Percentiles rank a stretch among this genome's conserved stretches.
phyloP scores from a whole-genome alignment of 2,797 vertebrate species.

The Parauchenoglanis ngamensis region DNA sequence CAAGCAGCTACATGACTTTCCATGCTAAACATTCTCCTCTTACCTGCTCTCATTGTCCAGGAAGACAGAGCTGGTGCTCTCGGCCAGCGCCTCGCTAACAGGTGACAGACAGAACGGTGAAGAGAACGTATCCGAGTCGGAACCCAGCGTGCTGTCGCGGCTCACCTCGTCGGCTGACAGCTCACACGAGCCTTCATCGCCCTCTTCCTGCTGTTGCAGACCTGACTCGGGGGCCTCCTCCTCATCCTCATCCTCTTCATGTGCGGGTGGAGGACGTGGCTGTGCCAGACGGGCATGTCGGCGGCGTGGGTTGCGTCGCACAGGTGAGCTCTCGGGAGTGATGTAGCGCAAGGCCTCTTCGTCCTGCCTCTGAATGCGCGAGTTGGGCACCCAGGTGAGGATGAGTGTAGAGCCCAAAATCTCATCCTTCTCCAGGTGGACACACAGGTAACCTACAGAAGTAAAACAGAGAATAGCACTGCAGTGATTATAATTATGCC shows the following conservation, averaged over 20 bases:
- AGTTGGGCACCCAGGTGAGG: slow-evolving; percentile 96
- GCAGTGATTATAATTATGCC: not conserved
- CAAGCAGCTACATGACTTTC: not conserved
- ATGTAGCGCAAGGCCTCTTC: slow-evolving; percentile 94
- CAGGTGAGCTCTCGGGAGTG: slow-evolving; percentile 93
- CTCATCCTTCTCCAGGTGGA: slow-evolving; percentile 96
- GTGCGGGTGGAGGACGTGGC: slow-evolving; percentile 68
- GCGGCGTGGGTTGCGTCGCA: slow-evolving; percentile 81
- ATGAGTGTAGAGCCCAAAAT: slow-evolving; percentile 89
- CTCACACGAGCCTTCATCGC: slow-evolving; percentile 88
- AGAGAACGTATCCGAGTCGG: slow-evolving; percentile 94
- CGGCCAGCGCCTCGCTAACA: slow-evolving; percentile 88
- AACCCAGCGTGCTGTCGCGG: slow-evolving; percentile 94
- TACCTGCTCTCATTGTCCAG: slow-evolving; percentile 90
- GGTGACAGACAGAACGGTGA: slow-evolving; percentile 96
- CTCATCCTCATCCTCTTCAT: slow-evolving; percentile 72
- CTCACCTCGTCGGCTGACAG: slow-evolving; percentile 90
- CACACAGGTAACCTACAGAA: slow-evolving; percentile 87
- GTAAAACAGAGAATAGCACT: not conserved
- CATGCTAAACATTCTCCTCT: slow-evolving; percentile 12
- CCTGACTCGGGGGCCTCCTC: slow-evolving; percentile 63
- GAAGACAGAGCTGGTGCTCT: slow-evolving; percentile 87
- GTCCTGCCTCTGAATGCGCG: slow-evolving; percentile 93
- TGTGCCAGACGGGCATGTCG: slow-evolving; percentile 70
- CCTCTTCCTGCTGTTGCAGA: slow-evolving; percentile 72